phyloP scores from a whole-genome alignment of 2,113 vertebrate genomes.

The Serilophus lunatus region DNA sequence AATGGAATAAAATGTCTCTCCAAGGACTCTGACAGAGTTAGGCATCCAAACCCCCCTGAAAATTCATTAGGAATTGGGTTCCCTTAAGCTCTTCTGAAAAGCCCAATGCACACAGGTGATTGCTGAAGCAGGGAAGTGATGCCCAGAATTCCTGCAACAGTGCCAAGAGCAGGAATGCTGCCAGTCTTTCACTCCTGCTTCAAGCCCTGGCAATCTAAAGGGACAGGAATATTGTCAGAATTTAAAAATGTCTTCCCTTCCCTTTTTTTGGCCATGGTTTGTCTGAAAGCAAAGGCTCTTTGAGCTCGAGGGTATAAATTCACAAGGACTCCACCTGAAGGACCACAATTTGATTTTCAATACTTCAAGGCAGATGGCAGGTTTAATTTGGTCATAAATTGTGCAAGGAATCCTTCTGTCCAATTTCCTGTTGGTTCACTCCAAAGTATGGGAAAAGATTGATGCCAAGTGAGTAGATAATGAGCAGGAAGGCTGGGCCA shows the following conservation, averaged over 20 bases:
- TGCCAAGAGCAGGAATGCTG: neutral
- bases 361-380: neutral
- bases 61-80: neutral
- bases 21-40: neutral
- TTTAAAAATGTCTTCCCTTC: neutral
- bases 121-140: neutral
- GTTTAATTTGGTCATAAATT: neutral
- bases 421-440: neutral
- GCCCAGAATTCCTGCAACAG: neutral
- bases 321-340: neutral
- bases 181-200: neutral
- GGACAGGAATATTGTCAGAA: neutral
- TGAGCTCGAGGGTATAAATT: neutral
- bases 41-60: neutral
- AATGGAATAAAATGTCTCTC: neutral
- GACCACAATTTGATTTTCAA: neutral
- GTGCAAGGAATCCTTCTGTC: neutral
- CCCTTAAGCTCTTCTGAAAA: neutral
- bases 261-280: neutral
- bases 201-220: neutral
- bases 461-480: neutral
- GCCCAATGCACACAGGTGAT: neutral
- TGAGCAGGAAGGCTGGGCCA: neutral
- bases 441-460: neutral
- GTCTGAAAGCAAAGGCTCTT: neutral